phyloP scores from a whole-genome alignment of 2,888 invertebrate genomes.

The Sclerodermus sp. region DNA sequence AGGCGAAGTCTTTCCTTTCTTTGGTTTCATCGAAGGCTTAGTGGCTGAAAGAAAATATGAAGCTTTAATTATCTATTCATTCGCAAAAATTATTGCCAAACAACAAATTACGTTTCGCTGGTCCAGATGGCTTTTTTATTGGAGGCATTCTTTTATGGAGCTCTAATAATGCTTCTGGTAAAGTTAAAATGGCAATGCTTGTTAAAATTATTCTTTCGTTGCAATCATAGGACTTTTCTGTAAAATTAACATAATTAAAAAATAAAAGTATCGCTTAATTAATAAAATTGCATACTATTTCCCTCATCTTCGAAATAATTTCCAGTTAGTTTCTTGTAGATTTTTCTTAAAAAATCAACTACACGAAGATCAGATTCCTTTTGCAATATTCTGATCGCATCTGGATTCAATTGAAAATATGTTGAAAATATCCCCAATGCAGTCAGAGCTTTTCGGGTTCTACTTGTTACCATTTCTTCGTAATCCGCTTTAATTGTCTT shows the following conservation, averaged over 20 bases:
- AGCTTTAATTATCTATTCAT: neutral
- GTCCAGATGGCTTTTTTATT: slow-evolving; percentile 24
- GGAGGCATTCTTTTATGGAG: slow-evolving; percentile 42
- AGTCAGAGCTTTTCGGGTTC: slow-evolving; percentile 36
- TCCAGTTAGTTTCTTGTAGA: slow-evolving; percentile 44
- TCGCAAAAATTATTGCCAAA: neutral
- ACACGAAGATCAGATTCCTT: slow-evolving; percentile 31
- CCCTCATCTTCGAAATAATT: slow-evolving; percentile 44
- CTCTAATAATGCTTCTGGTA: slow-evolving; percentile 43
- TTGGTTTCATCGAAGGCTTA: slow-evolving; percentile 11
- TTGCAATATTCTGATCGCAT: slow-evolving; percentile 35
- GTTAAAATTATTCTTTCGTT: slow-evolving; percentile 49
- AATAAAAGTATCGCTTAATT: too few species aligned
- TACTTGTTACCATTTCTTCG: slow-evolving; percentile 36
- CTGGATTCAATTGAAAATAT: slow-evolving; percentile 33
- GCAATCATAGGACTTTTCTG: slow-evolving; percentile 44
- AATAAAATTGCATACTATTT: slow-evolving; percentile 37
- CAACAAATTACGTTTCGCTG: slow-evolving; percentile 42
- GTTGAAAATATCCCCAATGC: slow-evolving; percentile 47
- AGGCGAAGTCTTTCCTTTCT: slow-evolving; percentile 27
- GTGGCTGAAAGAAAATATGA: slow-evolving; percentile 27
- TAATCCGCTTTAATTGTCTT: slow-evolving; percentile 27
- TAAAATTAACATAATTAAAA: neutral
- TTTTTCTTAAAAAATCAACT: slow-evolving; percentile 42
- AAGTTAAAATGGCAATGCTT: slow-evolving; percentile 47